These are phyloP conservation scores for Crotalus helleri DNA, from an alignment of 2,113 vertebrate species.

Conservation along the genomic window DNA sequence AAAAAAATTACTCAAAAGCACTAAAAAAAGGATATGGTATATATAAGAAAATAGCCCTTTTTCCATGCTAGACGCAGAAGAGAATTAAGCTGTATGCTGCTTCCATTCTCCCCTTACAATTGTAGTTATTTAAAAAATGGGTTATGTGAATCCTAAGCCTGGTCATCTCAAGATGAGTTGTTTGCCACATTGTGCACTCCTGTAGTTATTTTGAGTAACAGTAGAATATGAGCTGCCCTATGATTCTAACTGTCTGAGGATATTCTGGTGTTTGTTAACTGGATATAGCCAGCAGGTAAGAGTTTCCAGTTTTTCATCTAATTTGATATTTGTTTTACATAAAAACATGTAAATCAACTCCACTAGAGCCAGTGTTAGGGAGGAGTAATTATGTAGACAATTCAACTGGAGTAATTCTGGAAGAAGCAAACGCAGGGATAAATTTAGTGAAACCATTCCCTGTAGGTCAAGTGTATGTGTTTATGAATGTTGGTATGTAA, in stretches of 20 bases:
- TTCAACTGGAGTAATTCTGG: not conserved
- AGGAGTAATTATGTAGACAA: not conserved
- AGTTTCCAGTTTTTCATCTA: not conserved
- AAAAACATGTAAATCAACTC: not conserved
- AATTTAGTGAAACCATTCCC: not conserved
- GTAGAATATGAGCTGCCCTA: not conserved
- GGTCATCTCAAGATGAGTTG: not conserved
- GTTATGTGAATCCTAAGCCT: not conserved
- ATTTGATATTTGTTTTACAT: not conserved
- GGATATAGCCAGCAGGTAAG: not conserved
- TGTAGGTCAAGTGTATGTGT: not conserved
- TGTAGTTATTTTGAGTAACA: not conserved
- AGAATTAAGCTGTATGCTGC: not conserved
- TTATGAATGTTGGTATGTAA: not conserved
- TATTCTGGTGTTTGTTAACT: not conserved
- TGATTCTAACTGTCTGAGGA: not conserved
- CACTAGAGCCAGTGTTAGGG: not conserved
- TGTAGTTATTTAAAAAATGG: not conserved
- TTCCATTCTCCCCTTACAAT: not conserved
- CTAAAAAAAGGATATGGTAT: not conserved
- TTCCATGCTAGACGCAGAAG: not conserved
- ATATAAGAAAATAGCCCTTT: not conserved
- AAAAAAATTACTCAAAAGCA: not conserved
- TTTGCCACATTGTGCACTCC: not conserved
- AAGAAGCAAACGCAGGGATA: not conserved